A percentile compares a stretch with the other conserved stretches of the same genome.
Conservation (phyloP, 1,140 invertebrate species). For the Zaprionus ornatus region DNA sequence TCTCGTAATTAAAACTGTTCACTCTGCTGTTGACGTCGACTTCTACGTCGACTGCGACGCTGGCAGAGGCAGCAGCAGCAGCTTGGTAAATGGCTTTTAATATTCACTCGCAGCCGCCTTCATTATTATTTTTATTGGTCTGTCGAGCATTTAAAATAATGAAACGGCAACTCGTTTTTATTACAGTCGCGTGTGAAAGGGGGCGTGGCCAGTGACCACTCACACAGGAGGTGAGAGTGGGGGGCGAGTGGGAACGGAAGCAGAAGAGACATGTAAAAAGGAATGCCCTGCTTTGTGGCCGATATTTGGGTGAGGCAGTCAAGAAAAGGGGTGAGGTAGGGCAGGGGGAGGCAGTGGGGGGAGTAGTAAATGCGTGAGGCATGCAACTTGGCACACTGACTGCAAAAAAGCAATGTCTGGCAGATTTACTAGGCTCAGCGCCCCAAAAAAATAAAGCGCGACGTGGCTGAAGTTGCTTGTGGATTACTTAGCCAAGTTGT, state of each 20-base stretch:
- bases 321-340: constrained; percentile 5
- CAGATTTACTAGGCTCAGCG: neutral
- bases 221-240: neutral
- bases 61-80: neutral
- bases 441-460: neutral
- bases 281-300: neutral
- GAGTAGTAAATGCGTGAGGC: neutral
- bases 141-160: constrained; percentile 48
- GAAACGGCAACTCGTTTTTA: constrained; percentile 14
- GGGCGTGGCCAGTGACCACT: constrained; percentile 7
- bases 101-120: constrained; percentile 40
- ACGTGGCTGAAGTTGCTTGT: neutral
- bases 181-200: neutral
- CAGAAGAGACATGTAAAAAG: neutral
- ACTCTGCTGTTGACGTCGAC: constrained; percentile 9
- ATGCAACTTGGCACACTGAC: neutral
- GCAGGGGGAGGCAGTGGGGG: neutral
- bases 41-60: neutral
- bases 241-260: neutral
- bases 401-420: constrained; percentile 4
- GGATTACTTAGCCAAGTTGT: neutral
- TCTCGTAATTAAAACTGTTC: constrained; percentile 57
- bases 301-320: constrained; percentile 13
- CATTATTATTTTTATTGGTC: constrained; percentile 51
- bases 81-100: constrained; percentile 45